Conservation (phyloP, 2,113 vertebrate genomes). For the Sceloporus undulatus region DNA sequence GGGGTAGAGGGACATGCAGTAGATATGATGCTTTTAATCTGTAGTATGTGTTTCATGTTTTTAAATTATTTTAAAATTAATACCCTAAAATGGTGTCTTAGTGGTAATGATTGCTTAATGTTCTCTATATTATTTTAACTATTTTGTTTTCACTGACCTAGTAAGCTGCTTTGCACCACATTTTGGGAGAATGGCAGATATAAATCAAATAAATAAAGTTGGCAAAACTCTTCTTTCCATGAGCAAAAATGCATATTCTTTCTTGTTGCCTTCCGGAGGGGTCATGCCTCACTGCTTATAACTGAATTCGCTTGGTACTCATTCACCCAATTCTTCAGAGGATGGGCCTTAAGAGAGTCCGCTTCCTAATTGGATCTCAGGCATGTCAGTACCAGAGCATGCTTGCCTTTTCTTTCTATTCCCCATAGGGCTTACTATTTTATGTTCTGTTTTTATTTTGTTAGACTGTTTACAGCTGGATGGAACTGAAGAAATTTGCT, state of each 20-base stretch:
- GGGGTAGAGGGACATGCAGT: no score
- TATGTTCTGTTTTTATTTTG: constrained; percentile 52
- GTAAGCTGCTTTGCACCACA: no score
- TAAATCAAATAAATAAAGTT: no score
- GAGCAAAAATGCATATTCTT: background rate
- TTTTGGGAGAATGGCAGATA: no score
- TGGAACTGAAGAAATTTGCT: constrained; percentile 53
- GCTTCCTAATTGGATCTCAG: background rate
- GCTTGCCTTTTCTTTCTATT: background rate
- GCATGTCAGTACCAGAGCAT: background rate
- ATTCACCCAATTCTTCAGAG: background rate
- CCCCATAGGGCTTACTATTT: background rate
- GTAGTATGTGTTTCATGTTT: no score
- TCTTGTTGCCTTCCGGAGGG: background rate
- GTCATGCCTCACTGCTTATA: background rate
- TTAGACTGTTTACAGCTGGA: constrained; percentile 54
- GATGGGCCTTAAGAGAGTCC: no score
- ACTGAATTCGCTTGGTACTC: background rate
- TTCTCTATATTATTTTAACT: no score
- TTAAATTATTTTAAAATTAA: no score
- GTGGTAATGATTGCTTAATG: no score
- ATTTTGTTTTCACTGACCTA: no score
- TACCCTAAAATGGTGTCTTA: no score
- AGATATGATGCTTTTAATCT: no score
- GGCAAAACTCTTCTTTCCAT: background rate